Percentiles rank a stretch among this genome's conserved stretches.
Conservation (phyloP, 2,888 invertebrate genomes). For the Nemoura dubitans region DNA sequence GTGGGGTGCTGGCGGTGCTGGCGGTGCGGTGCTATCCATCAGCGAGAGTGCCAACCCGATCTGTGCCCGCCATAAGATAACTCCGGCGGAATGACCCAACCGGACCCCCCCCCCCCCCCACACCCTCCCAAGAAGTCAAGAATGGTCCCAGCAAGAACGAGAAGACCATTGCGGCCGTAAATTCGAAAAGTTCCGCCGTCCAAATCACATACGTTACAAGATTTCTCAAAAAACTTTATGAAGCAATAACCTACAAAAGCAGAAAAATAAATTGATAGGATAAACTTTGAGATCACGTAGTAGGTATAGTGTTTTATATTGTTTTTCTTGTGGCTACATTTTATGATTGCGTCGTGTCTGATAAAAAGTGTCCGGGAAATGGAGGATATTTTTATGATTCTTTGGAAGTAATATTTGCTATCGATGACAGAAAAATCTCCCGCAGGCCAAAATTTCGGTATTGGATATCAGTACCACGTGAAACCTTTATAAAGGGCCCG, state of each 20-base stretch:
- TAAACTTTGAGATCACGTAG: slow-evolving; percentile 31
- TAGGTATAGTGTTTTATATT: neutral
- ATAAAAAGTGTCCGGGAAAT: neutral
- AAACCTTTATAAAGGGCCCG: no score
- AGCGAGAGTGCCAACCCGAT: slow-evolving; percentile 44
- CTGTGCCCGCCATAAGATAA: slow-evolving; percentile 45
- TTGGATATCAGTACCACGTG: no score
- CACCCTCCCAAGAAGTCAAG: neutral
- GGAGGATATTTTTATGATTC: neutral
- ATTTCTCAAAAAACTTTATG: slow-evolving; percentile 12
- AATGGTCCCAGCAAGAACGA: neutral
- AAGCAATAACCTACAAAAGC: slow-evolving; percentile 3
- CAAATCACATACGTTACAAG: neutral
- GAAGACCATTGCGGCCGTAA: slow-evolving; percentile 41
- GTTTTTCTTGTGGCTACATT: slow-evolving; percentile 12
- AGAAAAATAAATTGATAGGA: slow-evolving; percentile 17
- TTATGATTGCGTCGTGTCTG: neutral
- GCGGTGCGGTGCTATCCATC: slow-evolving; percentile 44
- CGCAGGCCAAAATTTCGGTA: no score
- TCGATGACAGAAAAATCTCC: neutral
- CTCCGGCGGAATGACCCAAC: slow-evolving; percentile 27
- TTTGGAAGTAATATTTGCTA: neutral
- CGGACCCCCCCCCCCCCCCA: slow-evolving; percentile 15
- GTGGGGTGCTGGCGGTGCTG: no score
- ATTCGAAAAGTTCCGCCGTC: slow-evolving; percentile 34